Base-by-base conservation (phyloP, 2,888 invertebrate species). In the Tethea ocularis region DNA sequence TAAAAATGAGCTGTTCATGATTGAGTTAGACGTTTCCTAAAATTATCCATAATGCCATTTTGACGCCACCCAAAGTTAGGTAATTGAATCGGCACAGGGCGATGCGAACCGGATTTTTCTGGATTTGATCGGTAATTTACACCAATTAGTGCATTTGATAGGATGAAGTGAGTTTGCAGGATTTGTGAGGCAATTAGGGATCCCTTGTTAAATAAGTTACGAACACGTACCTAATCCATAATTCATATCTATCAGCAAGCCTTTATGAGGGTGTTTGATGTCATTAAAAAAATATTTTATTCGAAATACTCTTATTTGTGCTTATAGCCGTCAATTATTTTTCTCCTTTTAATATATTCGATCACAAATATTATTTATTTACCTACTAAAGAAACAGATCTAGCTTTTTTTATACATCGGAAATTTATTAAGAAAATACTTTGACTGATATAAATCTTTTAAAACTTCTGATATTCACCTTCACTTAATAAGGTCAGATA, bases 61-160 rank as follows among this genome's bases (percentile, higher is more conserved):
- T 41, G 5, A 46, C 20, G n/a, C 10, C 46, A 46, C 46, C 46
- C 20, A 46, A 46, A 41, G 15, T 10, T 4, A 64, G 68, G 67
- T 83, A 85, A 83, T 84, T 68, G 71, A 78, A 82, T 84, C 59
- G 65, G 67, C 60, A 68, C 62, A 72, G 77, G 80, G 80, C 66
- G 73, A 68, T 56, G 63, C 61, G 67, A 78, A 77, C 74, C 73
- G 73, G 77, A 75, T 83, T 84, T 85, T 80, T 75, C 67, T 70
- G 75, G 74, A 73, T 74, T 82, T 78, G 77, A 79, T 82, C 80
- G 77, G 75, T 71, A 71, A 75, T 83, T 80, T 74, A 75, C 71
- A 73, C 65, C 79, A 80, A 82, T 83, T 78, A 78, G 72, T 65
- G 71, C 65, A 67, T 52, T 52, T 52, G 23, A 52, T 52, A 52